Conservation (phyloP, 2,888 invertebrate genomes). For the Chrysolina oricalcia region DNA sequence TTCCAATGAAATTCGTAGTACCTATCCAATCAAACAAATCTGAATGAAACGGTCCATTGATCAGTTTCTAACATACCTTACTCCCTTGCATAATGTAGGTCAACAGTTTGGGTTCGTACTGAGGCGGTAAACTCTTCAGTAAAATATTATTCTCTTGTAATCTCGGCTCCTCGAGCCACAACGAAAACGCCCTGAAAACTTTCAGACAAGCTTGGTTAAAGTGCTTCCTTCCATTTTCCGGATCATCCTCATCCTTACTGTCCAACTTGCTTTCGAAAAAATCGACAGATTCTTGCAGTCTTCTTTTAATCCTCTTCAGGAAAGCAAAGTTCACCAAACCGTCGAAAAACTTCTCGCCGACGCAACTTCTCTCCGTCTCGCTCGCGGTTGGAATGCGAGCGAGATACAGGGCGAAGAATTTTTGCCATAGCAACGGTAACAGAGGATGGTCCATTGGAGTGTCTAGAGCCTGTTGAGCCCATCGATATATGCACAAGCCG, state of each 20-base stretch:
- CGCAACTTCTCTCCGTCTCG: slow-evolving; percentile 75
- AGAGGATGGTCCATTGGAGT: slow-evolving; percentile 81
- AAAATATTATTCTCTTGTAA: slow-evolving; percentile 80
- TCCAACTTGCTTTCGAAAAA: slow-evolving; percentile 72
- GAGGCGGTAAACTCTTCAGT: slow-evolving; percentile 81
- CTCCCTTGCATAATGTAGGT: slow-evolving; percentile 77
- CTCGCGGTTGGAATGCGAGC: slow-evolving; percentile 76
- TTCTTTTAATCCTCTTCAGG: slow-evolving; percentile 81
- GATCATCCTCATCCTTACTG: slow-evolving; percentile 61
- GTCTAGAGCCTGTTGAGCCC: slow-evolving; percentile 82
- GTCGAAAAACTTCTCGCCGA: slow-evolving; percentile 85
- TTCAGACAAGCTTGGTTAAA: slow-evolving; percentile 67
- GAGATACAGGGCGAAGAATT: slow-evolving; percentile 83
- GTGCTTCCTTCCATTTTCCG: slow-evolving; percentile 53
- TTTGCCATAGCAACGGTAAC: slow-evolving; percentile 83
- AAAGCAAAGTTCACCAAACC: slow-evolving; percentile 79
- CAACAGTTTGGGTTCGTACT: slow-evolving; percentile 81
- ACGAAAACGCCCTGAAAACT: slow-evolving; percentile 73
- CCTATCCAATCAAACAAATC: too few relatives aligned
- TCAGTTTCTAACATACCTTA: slow-evolving; percentile 67
- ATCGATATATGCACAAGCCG: slow-evolving; percentile 81
- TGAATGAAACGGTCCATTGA: too few relatives aligned
- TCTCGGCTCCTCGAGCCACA: slow-evolving; percentile 87
- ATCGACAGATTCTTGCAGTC: slow-evolving; percentile 78
- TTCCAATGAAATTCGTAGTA: too few relatives aligned